Evolutionary conservation across 2,113 vertebrate species (phyloP), one percentile per base, ranked within the genome.

Genomic region (Leptosomus discolor): DNA sequence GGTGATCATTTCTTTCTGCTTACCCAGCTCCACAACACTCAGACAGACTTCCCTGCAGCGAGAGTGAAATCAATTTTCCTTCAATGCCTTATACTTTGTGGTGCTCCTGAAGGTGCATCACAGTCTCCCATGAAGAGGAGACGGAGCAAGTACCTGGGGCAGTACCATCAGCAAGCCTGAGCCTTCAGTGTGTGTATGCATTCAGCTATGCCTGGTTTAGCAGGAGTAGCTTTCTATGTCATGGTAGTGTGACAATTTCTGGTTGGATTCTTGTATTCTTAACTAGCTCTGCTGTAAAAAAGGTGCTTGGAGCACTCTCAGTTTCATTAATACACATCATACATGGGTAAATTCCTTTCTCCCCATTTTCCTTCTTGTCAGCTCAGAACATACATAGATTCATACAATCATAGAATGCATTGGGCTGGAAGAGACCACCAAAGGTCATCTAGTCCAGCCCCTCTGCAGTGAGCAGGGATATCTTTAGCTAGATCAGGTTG

Each of bases 321-420:
- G 6, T 54, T 54, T 21, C 5, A 12, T 21, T 37, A 41, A 36
- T 57, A n/a, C 8, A 18, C 19, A 39, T 23, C 7, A 23, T 29
- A 24, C 24, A 12, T 6, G 5, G 12, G 26, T 24, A 36, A 58
- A 70, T 54, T 48, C n/a, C 61, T 75, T 64, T 27, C 16, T 70
- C 15, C 32, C 14, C 1, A 0, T 54, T 75, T 57, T 69, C 50
- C 45, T 58, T 37, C 43, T 64, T 2, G 0, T 29, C 37, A 19
- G 7, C 22, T 67, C 60, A 46, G 46, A 39, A n/a, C n/a, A n/a
- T n/a, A n/a, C n/a, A n/a, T n/a, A n/a, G n/a, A n/a, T n/a, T n/a
- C n/a, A n/a, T n/a, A n/a, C n/a, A n/a, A n/a, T n/a, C n/a, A n/a
- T n/a, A n/a, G n/a, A n/a, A n/a, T n/a, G n/a, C n/a, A n/a, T n/a